Base-by-base conservation (phyloP, 30 jellyfish, hydroid and myxozoan species). In the Turritopsis dohrnii region DNA sequence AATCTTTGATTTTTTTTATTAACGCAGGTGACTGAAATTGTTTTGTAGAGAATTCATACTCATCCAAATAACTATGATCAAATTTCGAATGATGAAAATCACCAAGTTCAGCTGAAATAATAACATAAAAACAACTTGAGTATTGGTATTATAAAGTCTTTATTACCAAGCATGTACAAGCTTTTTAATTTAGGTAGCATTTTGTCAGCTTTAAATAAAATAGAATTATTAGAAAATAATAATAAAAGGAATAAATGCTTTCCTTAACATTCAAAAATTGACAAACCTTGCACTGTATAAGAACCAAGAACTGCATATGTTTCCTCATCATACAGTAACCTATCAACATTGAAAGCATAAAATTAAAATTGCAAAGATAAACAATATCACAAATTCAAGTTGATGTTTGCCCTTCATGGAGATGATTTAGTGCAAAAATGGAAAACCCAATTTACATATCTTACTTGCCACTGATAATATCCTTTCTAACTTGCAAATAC, bases 101-200 rank as follows among this genome's bases (percentile, higher is more conserved):
- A 26, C 98, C 98, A 72, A 92, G 66, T 82, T 92, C 98, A 80
- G 96, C 98, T 92, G 80, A 72, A 87, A 85, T 8, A 71, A 21
- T 1, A n/a, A 66, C 66, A 1, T n/a, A n/a, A n/a, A n/a, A n/a
- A n/a, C n/a, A n/a, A n/a, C n/a, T n/a, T n/a, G n/a, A n/a, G n/a
- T n/a, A n/a, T n/a, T n/a, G n/a, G n/a, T n/a, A n/a, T n/a, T n/a
- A n/a, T n/a, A n/a, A n/a, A n/a, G n/a, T n/a, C n/a, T n/a, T n/a
- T n/a, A n/a, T n/a, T n/a, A n/a, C n/a, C n/a, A n/a, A n/a, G n/a
- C n/a, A n/a, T n/a, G n/a, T n/a, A n/a, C n/a, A n/a, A n/a, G n/a
- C n/a, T n/a, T n/a, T n/a, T n/a, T n/a, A n/a, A n/a, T n/a, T n/a
- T n/a, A n/a, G n/a, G n/a, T n/a, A n/a, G n/a, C n/a, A n/a, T n/a